Percentiles rank a stretch among this genome's conserved stretches.
Evolutionary conservation across 2,113 vertebrate species (phyloP).

Genomic region (Rousettus leschenaultii): DNA sequence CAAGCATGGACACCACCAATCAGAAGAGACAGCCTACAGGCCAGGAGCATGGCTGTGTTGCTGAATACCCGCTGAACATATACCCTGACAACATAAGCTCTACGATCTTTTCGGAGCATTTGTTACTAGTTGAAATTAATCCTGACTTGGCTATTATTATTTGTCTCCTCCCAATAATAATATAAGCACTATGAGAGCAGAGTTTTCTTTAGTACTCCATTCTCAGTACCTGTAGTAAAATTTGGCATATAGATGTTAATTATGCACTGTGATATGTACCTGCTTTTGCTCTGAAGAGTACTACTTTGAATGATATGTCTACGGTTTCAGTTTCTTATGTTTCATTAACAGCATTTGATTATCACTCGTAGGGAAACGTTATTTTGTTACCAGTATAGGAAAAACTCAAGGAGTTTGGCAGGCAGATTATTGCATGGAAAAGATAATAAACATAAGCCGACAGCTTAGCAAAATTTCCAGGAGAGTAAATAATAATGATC

Average conservation of each 20-base stretch:
- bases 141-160: neutral
- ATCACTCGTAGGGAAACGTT: neutral
- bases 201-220: neutral
- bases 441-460: neutral
- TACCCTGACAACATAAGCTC: neutral
- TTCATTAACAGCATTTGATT: neutral
- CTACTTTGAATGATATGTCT: neutral
- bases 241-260: neutral
- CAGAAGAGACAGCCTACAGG: neutral
- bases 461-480: neutral
- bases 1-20: neutral
- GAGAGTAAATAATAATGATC: neutral
- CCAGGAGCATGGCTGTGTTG: rapidly evolving
- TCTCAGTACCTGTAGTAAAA: neutral
- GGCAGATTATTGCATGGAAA: neutral
- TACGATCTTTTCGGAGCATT: neutral
- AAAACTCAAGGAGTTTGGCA: neutral
- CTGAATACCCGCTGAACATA: neutral
- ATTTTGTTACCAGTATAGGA: neutral
- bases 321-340: neutral
- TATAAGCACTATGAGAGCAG: neutral
- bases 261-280: no score
- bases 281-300: neutral
- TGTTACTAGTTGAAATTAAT: neutral
- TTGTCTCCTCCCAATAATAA: neutral